These are phyloP conservation scores for Phyllotreta striolata DNA, from an alignment of 2,888 invertebrate species.

Conservation along the genomic window DNA sequence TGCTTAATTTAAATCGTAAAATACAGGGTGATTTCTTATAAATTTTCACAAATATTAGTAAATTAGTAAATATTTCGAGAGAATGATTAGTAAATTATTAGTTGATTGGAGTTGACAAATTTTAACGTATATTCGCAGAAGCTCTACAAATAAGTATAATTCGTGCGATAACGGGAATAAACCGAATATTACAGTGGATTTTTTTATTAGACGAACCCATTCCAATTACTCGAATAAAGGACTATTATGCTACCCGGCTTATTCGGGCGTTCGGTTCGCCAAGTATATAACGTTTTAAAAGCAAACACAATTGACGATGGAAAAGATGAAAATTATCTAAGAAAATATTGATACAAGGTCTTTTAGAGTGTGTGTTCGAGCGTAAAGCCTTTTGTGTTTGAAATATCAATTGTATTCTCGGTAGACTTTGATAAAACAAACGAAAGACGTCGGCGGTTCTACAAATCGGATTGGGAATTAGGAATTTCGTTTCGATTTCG, in stretches of 20 bases:
- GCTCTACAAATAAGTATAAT: too few relatives aligned
- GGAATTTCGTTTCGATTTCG: conserved; percentile 24
- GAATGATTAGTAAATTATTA: too few relatives aligned
- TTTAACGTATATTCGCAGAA: too few relatives aligned
- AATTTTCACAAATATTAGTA: too few relatives aligned
- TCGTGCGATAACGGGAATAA: not conserved
- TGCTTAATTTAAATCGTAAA: too few relatives aligned
- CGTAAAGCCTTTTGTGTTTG: conserved; percentile 48
- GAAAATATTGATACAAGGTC: conserved; percentile 48
- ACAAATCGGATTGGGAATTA: conserved; percentile 56
- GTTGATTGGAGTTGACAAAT: too few relatives aligned
- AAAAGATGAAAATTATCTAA: conserved; percentile 44
- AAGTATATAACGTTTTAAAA: conserved; percentile 22
- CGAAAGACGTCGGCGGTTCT: conserved; percentile 53
- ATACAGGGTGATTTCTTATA: too few relatives aligned
- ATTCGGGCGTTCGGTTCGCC: not conserved
- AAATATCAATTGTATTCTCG: conserved; percentile 49
- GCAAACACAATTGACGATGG: conserved; percentile 44
- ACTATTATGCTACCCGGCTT: conserved; percentile 14
- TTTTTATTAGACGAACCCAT: conserved; percentile 16
- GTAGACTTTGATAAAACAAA: conserved; percentile 53
- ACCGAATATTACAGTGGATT: not conserved
- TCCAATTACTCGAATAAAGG: conserved; percentile 17
- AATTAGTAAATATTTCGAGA: too few relatives aligned
- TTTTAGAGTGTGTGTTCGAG: conserved; percentile 46